Conservation (phyloP, 2,888 invertebrate genomes). For the Omphaloscelis lunosa region DNA sequence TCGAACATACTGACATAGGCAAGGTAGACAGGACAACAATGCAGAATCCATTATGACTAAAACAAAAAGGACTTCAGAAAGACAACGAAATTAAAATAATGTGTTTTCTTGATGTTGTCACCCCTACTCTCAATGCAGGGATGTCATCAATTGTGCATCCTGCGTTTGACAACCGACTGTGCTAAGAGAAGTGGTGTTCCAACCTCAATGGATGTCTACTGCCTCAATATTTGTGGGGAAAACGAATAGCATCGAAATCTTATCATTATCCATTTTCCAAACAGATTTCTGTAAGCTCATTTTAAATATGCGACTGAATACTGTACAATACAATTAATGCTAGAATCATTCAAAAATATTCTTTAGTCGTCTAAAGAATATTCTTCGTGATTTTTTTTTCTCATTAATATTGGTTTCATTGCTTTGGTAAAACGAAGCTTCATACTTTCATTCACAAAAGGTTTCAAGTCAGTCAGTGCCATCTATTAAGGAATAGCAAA, state of each 20-base stretch:
- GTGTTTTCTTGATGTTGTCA: conserved; percentile 6
- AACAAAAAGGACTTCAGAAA: too few species aligned
- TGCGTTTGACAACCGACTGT: conserved; percentile 63
- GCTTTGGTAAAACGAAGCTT: not conserved
- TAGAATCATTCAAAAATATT: too few species aligned
- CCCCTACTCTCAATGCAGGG: conserved; percentile 49
- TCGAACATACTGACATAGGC: too few species aligned
- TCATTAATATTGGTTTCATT: not conserved
- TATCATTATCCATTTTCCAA: not conserved
- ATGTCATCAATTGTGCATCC: conserved; percentile 70
- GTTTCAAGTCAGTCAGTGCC: conserved; percentile 6
- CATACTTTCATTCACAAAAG: not conserved
- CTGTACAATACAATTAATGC: not conserved
- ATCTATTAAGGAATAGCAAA: conserved; percentile 33
- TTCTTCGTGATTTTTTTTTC: not conserved
- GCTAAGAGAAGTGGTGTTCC: conserved; percentile 41
- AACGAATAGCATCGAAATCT: not conserved
- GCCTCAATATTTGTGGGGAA: conserved; percentile 14
- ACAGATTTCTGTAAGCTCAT: not conserved
- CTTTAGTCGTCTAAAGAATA: not conserved
- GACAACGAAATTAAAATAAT: not conserved
- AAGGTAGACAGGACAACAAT: too few species aligned
- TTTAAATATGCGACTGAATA: not conserved
- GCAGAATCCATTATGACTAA: too few species aligned
- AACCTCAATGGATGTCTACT: conserved; percentile 39